Percentiles rank a stretch among this genome's conserved stretches.
Evolutionary conservation across 2,888 invertebrate genomes (phyloP).

Genomic region (Alviniconcha strummeri): DNA sequence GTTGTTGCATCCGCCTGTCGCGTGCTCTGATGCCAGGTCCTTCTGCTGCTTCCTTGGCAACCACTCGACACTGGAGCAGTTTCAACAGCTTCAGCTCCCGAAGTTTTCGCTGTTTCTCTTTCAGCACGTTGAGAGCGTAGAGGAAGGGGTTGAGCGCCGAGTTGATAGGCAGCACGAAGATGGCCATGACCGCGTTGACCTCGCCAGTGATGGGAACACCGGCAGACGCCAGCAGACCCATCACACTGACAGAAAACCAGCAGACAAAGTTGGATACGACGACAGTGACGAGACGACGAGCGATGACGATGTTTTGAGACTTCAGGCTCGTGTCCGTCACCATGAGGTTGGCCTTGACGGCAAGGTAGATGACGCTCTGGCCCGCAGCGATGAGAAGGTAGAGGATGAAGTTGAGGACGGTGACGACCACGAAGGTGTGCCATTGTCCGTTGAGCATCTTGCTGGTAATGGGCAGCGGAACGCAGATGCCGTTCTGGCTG

Average conservation of each 20-base stretch:
- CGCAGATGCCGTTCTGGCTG: constrained; percentile 64
- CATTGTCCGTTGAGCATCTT: constrained; percentile 69
- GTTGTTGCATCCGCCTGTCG: no score
- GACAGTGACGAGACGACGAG: constrained; percentile 13
- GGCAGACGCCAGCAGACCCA: constrained; percentile 13
- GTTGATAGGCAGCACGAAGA: constrained; percentile 20
- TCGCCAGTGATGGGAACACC: constrained; percentile 15
- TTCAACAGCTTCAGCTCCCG: neutral
- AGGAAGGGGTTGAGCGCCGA: constrained; percentile 22
- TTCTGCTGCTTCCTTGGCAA: no score
- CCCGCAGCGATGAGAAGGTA: constrained; percentile 66
- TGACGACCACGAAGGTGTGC: constrained; percentile 67
- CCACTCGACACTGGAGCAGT: no score
- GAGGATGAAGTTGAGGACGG: constrained; percentile 63
- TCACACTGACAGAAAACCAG: constrained; percentile 17
- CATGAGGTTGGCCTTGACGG: constrained; percentile 37
- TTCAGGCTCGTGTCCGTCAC: neutral
- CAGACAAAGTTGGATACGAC: constrained; percentile 18
- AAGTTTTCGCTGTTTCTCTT: neutral
- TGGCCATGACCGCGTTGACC: constrained; percentile 11
- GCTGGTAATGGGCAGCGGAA: constrained; percentile 69
- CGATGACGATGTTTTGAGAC: constrained; percentile 16
- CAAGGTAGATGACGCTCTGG: constrained; percentile 66
- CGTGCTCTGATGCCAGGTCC: no score
- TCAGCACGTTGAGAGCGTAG: constrained; percentile 15